These are phyloP conservation scores for Bambusicola thoracicus DNA, from an alignment of 2,113 vertebrate genomes.

Conservation along the genomic window DNA sequence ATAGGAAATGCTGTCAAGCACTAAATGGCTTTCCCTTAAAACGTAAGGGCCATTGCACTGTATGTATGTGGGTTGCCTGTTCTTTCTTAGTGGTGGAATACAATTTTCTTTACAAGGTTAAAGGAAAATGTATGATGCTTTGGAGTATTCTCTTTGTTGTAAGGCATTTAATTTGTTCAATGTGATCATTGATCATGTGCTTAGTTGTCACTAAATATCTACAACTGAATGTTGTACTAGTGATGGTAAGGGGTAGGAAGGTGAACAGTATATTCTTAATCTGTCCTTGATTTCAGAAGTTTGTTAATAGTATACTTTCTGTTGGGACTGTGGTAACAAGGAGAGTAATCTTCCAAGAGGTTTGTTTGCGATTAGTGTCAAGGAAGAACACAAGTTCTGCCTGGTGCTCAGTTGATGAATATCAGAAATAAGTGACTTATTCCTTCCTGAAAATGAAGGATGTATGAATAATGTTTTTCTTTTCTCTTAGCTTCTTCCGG, in stretches of 20 bases:
- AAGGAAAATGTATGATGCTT: neutral
- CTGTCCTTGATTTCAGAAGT: neutral
- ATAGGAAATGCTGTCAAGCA: neutral
- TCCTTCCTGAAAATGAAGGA: no score
- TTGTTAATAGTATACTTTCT: neutral
- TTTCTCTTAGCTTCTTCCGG: conserved; percentile 87
- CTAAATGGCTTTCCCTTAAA: neutral
- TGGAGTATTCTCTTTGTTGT: neutral
- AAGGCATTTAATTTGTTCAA: neutral
- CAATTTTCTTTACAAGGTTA: neutral
- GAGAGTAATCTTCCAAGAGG: neutral
- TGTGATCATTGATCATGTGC: fast-evolving
- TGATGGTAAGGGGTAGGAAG: neutral
- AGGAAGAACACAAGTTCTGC: neutral
- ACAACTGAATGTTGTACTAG: neutral
- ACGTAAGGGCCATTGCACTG: neutral
- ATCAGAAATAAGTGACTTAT: no score
- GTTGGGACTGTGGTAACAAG: neutral
- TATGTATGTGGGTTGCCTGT: neutral
- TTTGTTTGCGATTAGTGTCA: neutral
- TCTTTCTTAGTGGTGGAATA: neutral
- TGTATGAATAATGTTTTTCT: neutral
- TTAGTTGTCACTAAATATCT: neutral
- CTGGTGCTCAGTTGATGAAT: neutral
- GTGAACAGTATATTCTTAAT: neutral